These are phyloP conservation scores for Puntigrus tetrazona DNA, from an alignment of 2,113 vertebrate species.

Conservation along the genomic window DNA sequence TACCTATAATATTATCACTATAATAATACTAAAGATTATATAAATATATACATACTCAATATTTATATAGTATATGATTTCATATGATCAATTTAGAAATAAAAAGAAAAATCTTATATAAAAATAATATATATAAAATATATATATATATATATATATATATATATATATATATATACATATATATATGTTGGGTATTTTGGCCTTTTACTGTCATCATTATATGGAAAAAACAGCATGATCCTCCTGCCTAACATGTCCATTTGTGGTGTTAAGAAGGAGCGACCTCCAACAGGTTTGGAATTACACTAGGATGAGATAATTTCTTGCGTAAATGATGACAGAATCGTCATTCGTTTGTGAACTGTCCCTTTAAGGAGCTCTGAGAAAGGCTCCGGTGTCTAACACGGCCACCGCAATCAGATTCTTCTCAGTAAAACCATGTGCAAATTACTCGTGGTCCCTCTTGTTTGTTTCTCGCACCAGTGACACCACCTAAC, in stretches of 20 bases:
- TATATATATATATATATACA: no score
- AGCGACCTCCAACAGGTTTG: not conserved
- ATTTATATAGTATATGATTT: no score
- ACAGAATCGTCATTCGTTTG: slow-evolving; percentile 8
- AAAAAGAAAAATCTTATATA: not conserved
- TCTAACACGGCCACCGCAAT: not conserved
- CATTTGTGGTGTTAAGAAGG: not conserved
- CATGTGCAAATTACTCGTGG: not conserved
- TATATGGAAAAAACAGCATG: not conserved
- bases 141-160: not conserved
- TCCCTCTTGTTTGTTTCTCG: slow-evolving; percentile 2
- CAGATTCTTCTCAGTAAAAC: not conserved
- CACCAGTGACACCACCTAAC: slow-evolving; percentile 7
- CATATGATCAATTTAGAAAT: no score
- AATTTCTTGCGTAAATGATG: slow-evolving; percentile 1
- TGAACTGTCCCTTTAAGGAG: not conserved
- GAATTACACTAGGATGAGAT: slow-evolving; percentile 12
- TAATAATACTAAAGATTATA: not conserved
- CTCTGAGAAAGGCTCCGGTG: not conserved
- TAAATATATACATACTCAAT: not conserved
- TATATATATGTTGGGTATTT: no score
- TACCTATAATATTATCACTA: not conserved
- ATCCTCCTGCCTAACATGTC: not conserved
- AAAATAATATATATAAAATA: not conserved
- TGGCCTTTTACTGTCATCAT: not conserved